Conservation (phyloP, 92 coral and sea anemone species). For the Bergia sp. region DNA sequence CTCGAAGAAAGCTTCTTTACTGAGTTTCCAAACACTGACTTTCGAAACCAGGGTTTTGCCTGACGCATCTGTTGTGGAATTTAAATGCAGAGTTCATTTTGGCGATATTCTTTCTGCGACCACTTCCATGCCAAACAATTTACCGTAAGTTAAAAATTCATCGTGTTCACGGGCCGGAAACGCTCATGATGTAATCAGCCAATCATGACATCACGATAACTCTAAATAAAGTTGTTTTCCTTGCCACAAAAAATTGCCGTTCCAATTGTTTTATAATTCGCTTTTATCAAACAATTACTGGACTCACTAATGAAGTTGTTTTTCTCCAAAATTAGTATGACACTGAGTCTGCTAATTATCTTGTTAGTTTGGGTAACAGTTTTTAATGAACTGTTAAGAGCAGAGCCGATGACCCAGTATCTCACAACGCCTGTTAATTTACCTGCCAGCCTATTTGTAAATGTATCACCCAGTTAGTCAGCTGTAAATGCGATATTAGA, state of each 20-base stretch:
- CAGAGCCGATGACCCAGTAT: conserved; percentile 17
- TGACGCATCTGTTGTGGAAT: conserved; percentile 12
- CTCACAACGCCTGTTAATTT: conserved; percentile 25
- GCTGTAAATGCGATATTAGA: neutral
- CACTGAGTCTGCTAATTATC: conserved; percentile 14
- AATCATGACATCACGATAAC: conserved; percentile 62
- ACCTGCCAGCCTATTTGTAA: conserved; percentile 26
- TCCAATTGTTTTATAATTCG: neutral
- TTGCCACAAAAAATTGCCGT: neutral
- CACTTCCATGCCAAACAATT: conserved; percentile 15
- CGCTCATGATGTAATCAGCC: conserved; percentile 82
- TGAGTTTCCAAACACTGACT: conserved; percentile 1
- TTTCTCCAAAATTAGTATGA: neutral
- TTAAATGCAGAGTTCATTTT: conserved; percentile 6
- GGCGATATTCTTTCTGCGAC: conserved; percentile 14
- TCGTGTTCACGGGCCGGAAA: conserved; percentile 75
- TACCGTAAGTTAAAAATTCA: conserved; percentile 70
- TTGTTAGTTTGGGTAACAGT: neutral
- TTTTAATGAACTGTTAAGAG: neutral
- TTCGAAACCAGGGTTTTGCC: conserved; percentile 13
- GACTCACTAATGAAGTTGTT: neutral
- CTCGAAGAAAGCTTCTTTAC: neutral
- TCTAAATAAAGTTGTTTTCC: conserved; percentile 23
- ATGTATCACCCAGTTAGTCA: neutral
- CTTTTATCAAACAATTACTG: neutral